Evolutionary conservation across 2,113 vertebrate genomes (phyloP).

Genomic region (Corythaeola cristata): DNA sequence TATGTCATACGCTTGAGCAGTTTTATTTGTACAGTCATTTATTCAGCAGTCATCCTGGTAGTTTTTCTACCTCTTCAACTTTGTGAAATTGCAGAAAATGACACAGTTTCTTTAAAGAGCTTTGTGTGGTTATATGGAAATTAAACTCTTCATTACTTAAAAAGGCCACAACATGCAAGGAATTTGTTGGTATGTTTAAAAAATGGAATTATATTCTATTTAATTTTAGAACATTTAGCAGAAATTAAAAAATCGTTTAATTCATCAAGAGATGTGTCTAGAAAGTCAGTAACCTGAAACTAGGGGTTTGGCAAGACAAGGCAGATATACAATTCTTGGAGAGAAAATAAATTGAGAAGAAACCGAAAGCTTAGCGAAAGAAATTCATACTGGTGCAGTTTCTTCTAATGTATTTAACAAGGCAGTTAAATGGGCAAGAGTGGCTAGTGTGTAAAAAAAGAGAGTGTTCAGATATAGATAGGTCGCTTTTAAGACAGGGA

Average conservation of each 20-base stretch:
- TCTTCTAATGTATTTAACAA: background rate
- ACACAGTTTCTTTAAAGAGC: background rate
- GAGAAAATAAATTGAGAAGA: background rate
- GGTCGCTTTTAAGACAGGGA: background rate
- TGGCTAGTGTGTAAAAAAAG: background rate
- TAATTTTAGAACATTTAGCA: background rate
- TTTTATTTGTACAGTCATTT: constrained; percentile 28
- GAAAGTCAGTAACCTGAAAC: background rate
- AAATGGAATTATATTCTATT: background rate
- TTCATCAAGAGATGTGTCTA: background rate
- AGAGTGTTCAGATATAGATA: background rate
- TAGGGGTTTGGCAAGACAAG: background rate
- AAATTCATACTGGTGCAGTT: background rate
- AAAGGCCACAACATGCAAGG: background rate
- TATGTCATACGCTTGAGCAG: background rate
- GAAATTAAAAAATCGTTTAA: background rate
- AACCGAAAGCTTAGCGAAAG: background rate
- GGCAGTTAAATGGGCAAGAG: background rate
- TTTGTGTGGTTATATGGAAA: background rate
- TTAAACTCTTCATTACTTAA: background rate
- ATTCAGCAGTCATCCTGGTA: background rate
- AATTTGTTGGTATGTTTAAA: background rate
- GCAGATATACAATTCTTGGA: background rate
- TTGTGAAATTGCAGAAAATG: background rate
- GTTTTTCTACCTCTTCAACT: constrained; percentile 12